Conservation (phyloP, 2,113 vertebrate species). For the Delphinus delphis region DNA sequence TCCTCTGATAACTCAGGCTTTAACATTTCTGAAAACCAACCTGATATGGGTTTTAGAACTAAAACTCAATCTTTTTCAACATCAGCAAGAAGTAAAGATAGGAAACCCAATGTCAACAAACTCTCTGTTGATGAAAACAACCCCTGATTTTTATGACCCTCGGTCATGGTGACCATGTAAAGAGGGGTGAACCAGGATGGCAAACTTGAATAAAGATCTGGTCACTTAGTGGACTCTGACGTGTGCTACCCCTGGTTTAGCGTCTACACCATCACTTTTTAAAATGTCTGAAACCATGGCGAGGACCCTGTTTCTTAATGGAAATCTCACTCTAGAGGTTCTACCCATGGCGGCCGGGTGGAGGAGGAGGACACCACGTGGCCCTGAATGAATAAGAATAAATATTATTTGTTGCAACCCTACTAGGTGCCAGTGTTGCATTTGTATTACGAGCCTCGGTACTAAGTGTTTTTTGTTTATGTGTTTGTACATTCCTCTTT, state of each 20-base stretch:
- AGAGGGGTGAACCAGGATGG: not conserved
- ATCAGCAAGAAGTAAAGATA: not conserved
- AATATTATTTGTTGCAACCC: not conserved
- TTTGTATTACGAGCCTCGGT: not conserved
- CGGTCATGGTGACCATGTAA: not conserved
- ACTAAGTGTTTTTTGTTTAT: not conserved
- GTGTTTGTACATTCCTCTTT: not conserved
- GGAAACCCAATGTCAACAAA: not conserved
- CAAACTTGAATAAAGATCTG: not conserved
- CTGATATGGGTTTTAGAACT: not conserved
- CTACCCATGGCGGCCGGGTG: not conserved
- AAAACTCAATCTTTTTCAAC: constrained; percentile 27
- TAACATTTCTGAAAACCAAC: constrained; percentile 37
- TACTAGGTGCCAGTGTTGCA: not conserved
- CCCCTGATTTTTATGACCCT: not conserved
- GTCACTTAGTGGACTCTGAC: not conserved
- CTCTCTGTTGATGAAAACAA: not conserved
- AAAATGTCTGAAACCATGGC: not conserved
- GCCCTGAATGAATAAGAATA: not conserved
- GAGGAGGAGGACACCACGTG: not conserved
- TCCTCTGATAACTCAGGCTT: not conserved
- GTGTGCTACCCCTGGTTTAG: not conserved
- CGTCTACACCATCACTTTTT: not conserved
- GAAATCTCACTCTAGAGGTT: not conserved
- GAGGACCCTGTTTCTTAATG: not conserved